Conservation (phyloP, 2,113 vertebrate genomes). For the Tragelaphus imberbis region DNA sequence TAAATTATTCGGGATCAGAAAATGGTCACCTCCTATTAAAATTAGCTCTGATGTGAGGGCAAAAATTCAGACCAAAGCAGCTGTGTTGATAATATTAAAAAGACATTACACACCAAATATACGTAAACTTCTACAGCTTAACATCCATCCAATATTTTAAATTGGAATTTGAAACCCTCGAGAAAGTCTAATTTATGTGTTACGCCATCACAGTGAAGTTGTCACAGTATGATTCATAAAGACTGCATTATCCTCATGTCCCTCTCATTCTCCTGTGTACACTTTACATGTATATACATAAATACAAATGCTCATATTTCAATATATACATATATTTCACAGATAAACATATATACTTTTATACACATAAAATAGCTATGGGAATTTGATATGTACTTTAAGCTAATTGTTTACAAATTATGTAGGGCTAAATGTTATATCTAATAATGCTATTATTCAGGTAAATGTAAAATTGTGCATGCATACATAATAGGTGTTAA, state of each 20-base stretch:
- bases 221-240: not conserved
- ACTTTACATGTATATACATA: not conserved
- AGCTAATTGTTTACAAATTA: not conserved
- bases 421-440: not conserved
- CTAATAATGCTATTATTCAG: not conserved
- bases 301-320: not conserved
- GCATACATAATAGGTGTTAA: not conserved
- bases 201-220: not conserved
- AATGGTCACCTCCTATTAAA: constrained; percentile 21
- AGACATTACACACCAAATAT: not conserved
- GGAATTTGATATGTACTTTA: not conserved
- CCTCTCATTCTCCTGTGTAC: not conserved
- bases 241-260: not conserved
- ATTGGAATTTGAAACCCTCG: not conserved
- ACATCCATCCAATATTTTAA: not conserved
- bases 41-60: not conserved
- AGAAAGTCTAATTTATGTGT: not conserved
- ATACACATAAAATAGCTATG: not conserved
- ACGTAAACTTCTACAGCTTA: not conserved
- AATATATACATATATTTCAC: not conserved
- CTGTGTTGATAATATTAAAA: not conserved
- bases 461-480: not conserved
- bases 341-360: not conserved
- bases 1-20: constrained; percentile 9
- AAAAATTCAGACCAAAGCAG: not conserved